A percentile compares a stretch with the other conserved stretches of the same genome.
These are phyloP conservation scores for Parus major DNA, from an alignment of 2,113 vertebrate genomes.

Conservation along the genomic window DNA sequence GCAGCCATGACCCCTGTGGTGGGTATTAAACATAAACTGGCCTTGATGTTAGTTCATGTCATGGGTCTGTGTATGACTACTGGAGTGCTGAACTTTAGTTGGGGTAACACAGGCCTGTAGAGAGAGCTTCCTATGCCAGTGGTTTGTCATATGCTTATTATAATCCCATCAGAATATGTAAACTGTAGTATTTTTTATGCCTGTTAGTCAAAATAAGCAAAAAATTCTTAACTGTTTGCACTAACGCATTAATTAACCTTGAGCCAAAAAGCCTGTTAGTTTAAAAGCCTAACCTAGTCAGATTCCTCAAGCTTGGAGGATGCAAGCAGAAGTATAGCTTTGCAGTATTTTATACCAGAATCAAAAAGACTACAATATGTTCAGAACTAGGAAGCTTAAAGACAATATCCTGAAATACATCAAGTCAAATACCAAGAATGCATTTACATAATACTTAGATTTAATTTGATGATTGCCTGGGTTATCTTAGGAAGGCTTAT, in stretches of 20 bases:
- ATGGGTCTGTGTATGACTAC: not conserved
- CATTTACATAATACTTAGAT: conserved; percentile 8
- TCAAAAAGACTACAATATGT: not conserved
- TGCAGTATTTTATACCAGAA: not conserved
- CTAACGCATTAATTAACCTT: not conserved
- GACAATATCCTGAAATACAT: not conserved
- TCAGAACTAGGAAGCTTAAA: not conserved
- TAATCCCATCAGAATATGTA: not conserved
- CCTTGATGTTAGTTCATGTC: not conserved
- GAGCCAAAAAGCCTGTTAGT: not conserved
- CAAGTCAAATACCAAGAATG: not conserved
- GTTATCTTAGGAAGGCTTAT: not conserved
- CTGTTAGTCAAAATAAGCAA: not conserved
- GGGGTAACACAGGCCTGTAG: not conserved
- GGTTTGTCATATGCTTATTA: not conserved
- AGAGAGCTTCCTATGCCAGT: not conserved
- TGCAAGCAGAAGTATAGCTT: not conserved
- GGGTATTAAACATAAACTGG: not conserved
- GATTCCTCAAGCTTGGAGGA: not conserved
- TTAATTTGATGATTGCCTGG: conserved; percentile 6
- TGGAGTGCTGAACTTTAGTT: not conserved
- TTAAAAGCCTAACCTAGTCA: not conserved
- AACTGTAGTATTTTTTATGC: not conserved
- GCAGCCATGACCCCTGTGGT: not conserved
- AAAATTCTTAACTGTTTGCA: not conserved